A percentile compares a stretch with the other conserved stretches of the same genome.
Conservation (phyloP, 1,140 invertebrate species). For the Papilio machaon region DNA sequence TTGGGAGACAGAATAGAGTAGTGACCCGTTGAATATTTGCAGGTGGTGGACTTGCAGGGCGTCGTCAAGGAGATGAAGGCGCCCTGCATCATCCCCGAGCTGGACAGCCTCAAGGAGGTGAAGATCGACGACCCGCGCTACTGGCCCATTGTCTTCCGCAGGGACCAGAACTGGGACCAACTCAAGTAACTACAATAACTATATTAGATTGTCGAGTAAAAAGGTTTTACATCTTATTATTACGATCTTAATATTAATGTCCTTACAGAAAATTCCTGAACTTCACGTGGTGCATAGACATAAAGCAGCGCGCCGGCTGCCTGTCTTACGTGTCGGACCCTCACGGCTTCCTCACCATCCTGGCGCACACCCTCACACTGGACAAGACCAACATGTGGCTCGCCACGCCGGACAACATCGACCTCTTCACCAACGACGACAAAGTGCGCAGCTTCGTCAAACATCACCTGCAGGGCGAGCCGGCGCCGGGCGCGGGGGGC, state of each 20-base stretch:
- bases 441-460: conserved; percentile 86
- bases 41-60: conserved; percentile 76
- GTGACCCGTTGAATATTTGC: conserved; percentile 11
- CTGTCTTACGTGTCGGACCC: conserved; percentile 94
- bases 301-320: conserved; percentile 95
- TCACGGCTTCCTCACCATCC: conserved; percentile 91
- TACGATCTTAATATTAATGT: not conserved
- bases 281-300: conserved; percentile 88
- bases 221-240: not conserved
- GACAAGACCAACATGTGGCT: conserved; percentile 89
- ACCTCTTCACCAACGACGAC: conserved; percentile 86
- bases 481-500: not conserved
- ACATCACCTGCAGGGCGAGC: conserved; percentile 82
- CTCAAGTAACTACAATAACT: conserved; percentile 82
- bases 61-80: conserved; percentile 85
- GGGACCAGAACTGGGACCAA: conserved; percentile 91
- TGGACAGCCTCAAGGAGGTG: conserved; percentile 89
- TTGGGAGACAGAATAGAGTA: not conserved
- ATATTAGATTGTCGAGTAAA: conserved; percentile 45
- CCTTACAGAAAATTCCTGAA: conserved; percentile 84
- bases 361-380: conserved; percentile 92
- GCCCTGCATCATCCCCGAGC: conserved; percentile 93
- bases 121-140: conserved; percentile 92
- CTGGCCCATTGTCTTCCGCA: conserved; percentile 93
- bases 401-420: conserved; percentile 83